A percentile compares a stretch with the other conserved stretches of the same genome.
phyloP scores from a whole-genome alignment of 2,888 invertebrate genomes.

The Diarsia brunnea region DNA sequence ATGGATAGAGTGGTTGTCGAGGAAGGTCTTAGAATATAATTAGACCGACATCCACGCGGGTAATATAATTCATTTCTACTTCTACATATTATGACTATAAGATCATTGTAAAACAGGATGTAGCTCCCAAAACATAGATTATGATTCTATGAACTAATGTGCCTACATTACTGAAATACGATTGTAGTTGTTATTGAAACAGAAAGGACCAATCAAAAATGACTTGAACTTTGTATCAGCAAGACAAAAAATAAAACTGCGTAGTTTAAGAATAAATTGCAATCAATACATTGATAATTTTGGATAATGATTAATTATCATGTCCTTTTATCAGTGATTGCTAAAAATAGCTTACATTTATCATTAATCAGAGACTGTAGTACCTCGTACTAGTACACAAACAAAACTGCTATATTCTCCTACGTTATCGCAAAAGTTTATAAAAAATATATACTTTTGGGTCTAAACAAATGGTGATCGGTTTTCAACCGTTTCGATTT shows the following conservation, averaged over 20 bases:
- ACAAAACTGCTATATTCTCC: background rate
- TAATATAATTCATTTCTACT: background rate
- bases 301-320: conserved; percentile 5
- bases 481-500: background rate
- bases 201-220: background rate
- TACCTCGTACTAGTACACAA: background rate
- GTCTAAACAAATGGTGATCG: background rate
- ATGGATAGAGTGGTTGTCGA: no score
- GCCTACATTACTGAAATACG: conserved; percentile 5
- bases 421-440: background rate
- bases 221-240: background rate
- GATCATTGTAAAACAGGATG: conserved; percentile 23
- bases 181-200: background rate
- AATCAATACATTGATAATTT: conserved; percentile 10
- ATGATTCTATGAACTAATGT: conserved; percentile 30
- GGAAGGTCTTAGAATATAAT: no score
- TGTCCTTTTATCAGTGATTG: conserved; percentile 12
- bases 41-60: no score
- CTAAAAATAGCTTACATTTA: conserved; percentile 29
- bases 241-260: background rate
- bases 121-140: conserved; percentile 20
- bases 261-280: background rate
- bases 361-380: conserved; percentile 4
- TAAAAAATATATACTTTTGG: no score
- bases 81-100: background rate